Evolutionary conservation across 2,113 vertebrate species (phyloP).

Genomic region (Ceyx margarethae): DNA sequence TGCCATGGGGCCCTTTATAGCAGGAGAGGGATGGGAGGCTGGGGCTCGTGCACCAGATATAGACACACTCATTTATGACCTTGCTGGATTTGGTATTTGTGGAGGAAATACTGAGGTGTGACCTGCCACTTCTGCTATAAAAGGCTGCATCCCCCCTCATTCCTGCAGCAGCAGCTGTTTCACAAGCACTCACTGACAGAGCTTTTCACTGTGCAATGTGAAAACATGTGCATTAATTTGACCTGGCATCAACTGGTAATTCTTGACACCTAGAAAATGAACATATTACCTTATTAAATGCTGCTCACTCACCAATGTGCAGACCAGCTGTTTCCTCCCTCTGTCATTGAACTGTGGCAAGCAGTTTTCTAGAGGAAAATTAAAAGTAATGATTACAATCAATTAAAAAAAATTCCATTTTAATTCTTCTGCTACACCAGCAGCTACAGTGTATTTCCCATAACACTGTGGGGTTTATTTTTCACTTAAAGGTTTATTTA

Average conservation of each 20-base stretch:
- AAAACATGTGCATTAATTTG: slow-evolving; percentile 22
- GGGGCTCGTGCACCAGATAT: neutral
- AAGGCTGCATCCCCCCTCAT: neutral
- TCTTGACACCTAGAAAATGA: slow-evolving; percentile 48
- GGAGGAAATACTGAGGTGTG: neutral
- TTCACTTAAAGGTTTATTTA: neutral
- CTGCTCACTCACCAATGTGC: slow-evolving; percentile 42
- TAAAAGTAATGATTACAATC: slow-evolving; percentile 50
- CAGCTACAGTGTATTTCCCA: neutral
- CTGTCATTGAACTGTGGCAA: slow-evolving; percentile 1
- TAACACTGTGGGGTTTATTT: neutral
- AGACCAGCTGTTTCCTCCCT: slow-evolving; percentile 49
- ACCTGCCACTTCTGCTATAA: neutral
- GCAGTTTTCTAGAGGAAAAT: slow-evolving; percentile 49
- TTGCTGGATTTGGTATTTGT: neutral
- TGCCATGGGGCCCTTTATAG: rapidly evolving
- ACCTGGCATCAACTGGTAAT: slow-evolving; percentile 28
- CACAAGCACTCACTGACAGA: neutral
- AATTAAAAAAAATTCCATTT: neutral
- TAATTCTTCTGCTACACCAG: neutral
- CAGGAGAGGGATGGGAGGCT: neutral
- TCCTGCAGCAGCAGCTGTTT: neutral
- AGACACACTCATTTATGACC: neutral
- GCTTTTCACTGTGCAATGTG: neutral
- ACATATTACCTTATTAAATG: slow-evolving; percentile 51